Conservation (phyloP, 2,113 vertebrate species). For the Uropsilus gracilis region DNA sequence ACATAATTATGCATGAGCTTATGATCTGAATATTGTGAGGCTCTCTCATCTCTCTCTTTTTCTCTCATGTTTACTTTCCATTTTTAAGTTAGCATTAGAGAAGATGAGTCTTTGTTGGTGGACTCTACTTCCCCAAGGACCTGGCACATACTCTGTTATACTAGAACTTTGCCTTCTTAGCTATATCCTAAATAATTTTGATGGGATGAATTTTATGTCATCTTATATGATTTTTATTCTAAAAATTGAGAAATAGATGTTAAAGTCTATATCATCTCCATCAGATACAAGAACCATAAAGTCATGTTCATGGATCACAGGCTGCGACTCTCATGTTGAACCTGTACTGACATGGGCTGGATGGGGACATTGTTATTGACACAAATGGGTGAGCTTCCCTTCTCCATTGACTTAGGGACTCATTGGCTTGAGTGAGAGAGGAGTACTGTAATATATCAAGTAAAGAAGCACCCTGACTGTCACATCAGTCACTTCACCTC, state of each 20-base stretch:
- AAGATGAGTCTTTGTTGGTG: neutral
- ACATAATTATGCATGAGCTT: neutral
- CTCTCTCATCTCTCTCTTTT: too few relatives aligned
- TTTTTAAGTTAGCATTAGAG: neutral
- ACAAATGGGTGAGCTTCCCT: neutral
- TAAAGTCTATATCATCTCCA: too few relatives aligned
- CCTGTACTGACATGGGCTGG: neutral
- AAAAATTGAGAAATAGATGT: neutral
- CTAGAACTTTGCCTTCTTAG: neutral
- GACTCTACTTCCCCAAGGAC: neutral
- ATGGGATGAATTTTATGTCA: neutral
- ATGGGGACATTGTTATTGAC: fast-evolving
- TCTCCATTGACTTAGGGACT: neutral
- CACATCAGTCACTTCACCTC: neutral
- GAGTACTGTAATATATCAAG: neutral
- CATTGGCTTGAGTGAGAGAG: neutral
- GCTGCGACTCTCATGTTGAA: too few relatives aligned
- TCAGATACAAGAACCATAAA: neutral
- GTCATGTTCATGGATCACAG: neutral
- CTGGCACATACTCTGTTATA: neutral
- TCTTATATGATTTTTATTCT: neutral
- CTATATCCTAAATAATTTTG: neutral
- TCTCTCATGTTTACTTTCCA: neutral
- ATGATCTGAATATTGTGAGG: neutral
- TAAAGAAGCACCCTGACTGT: too few relatives aligned